Evolutionary conservation across 2,797 vertebrate genomes (phyloP).

Genomic region (Galagoides demidoff): DNA sequence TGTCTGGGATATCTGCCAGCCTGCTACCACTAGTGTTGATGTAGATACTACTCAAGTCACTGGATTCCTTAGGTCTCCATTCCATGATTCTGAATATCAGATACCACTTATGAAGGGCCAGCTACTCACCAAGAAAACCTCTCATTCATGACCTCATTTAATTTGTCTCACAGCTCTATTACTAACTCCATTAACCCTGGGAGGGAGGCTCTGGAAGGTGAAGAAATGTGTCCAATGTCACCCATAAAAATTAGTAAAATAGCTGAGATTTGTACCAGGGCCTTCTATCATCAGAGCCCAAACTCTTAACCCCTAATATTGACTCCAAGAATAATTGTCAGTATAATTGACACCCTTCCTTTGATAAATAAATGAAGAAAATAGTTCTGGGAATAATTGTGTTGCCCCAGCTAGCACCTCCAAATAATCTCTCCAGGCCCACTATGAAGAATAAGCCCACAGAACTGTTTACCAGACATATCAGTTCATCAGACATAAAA

Average conservation of each 20-base stretch:
- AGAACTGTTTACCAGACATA: not conserved
- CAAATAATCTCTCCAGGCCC: not conserved
- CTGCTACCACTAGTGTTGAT: not conserved
- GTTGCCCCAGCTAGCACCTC: not conserved
- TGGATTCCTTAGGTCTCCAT: not conserved
- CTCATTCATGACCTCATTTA: not conserved
- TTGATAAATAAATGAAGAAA: not conserved
- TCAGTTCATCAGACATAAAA: not conserved
- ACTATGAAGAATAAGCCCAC: not conserved
- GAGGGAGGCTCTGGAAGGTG: not conserved
- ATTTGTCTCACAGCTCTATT: not conserved
- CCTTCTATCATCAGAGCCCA: not conserved
- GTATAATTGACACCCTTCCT: not conserved
- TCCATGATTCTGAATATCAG: not conserved
- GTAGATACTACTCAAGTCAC: not conserved
- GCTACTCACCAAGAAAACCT: not conserved
- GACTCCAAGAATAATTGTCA: not conserved
- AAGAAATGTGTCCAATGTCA: not conserved
- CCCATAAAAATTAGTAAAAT: not conserved
- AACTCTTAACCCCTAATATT: not conserved
- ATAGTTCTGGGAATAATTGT: not conserved
- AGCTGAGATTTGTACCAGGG: conserved; percentile 9
- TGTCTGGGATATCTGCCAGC: not conserved
- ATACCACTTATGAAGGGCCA: not conserved
- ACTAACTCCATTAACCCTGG: not conserved